Evolutionary conservation across 2,113 vertebrate species (phyloP).

Genomic region (Atrichornis clamosus): DNA sequence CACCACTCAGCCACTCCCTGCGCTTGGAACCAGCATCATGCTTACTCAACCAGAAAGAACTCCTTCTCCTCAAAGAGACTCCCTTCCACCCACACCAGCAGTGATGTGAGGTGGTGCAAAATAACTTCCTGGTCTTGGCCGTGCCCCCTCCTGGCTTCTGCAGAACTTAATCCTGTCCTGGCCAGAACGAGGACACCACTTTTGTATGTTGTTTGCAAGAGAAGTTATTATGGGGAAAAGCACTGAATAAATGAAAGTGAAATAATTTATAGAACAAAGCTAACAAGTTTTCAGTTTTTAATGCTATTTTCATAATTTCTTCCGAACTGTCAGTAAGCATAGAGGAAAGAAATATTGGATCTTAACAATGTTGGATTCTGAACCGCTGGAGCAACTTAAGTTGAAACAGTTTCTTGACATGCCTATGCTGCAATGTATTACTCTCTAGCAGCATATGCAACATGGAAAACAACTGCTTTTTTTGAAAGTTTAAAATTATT

Average conservation of each 20-base stretch:
- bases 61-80: background rate
- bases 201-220: background rate
- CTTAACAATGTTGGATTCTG: background rate
- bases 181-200: background rate
- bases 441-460: background rate
- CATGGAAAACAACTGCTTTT: background rate
- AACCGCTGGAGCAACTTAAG: background rate
- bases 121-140: too few species aligned
- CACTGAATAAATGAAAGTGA: background rate
- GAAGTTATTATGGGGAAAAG: background rate
- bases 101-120: background rate
- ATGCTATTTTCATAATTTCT: background rate
- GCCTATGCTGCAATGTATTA: background rate
- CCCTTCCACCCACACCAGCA: background rate
- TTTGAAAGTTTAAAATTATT: background rate
- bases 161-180: background rate
- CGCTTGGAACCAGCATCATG: fast-evolving
- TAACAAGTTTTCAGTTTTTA: background rate
- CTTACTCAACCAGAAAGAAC: fast-evolving
- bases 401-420: background rate
- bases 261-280: background rate
- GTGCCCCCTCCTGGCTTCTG: too few species aligned
- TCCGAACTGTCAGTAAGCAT: background rate
- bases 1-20: background rate
- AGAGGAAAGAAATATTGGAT: background rate